A percentile compares a stretch with the other conserved stretches of the same genome.
Conservation (phyloP, 2,113 vertebrate species). For the Hydrolagus affinis region DNA sequence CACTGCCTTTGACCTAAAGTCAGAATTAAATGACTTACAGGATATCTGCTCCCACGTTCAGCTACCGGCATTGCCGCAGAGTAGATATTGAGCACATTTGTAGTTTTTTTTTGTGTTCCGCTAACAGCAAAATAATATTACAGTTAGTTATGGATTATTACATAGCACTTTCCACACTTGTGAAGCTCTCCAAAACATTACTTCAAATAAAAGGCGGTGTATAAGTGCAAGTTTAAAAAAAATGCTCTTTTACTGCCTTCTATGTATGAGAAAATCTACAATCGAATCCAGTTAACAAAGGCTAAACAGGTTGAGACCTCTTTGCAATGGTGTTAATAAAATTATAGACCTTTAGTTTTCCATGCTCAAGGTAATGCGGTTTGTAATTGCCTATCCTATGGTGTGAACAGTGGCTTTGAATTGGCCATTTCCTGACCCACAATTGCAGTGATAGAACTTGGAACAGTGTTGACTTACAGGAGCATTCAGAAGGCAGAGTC, state of each 20-base stretch:
- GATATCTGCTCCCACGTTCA: not conserved
- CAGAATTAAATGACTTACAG: not conserved
- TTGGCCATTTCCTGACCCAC: not conserved
- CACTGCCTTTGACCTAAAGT: not conserved
- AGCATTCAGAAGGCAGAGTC: no score
- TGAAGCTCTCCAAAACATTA: no score
- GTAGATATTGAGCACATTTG: no score
- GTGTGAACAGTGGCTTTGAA: not conserved
- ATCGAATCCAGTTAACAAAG: not conserved
- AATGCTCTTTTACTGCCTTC: not conserved
- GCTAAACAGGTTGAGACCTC: not conserved
- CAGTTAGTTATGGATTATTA: not conserved
- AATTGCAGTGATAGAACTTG: conserved; percentile 7
- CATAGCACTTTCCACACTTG: no score
- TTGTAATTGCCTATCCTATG: not conserved
- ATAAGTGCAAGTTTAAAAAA: not conserved
- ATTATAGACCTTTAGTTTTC: not conserved
- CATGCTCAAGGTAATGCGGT: not conserved
- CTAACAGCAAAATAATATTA: not conserved
- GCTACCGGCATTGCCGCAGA: not conserved
- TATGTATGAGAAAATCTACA: not conserved
- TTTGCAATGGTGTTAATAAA: not conserved
- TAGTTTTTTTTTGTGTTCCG: no score
- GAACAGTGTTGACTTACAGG: not conserved
- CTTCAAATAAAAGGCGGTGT: not conserved